phyloP scores from a whole-genome alignment of 1,140 invertebrate species.

The Lithobius niger region DNA sequence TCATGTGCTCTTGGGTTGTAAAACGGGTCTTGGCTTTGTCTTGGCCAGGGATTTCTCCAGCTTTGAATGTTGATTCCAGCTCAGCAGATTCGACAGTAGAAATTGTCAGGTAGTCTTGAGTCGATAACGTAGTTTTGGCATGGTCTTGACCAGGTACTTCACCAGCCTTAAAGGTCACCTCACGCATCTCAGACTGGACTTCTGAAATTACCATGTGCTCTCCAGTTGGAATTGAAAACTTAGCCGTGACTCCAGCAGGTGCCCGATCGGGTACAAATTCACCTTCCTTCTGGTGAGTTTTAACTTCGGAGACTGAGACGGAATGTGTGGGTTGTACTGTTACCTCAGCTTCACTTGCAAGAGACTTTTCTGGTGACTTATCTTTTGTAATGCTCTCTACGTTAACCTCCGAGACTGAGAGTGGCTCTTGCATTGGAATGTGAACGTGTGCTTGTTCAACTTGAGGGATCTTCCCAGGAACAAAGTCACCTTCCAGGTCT shows the following conservation, averaged over 20 bases:
- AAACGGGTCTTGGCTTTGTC: slow-evolving; percentile 3
- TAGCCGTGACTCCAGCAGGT: background rate
- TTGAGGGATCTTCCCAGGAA: slow-evolving; percentile 41
- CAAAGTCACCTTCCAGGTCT: background rate
- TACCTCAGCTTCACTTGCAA: slow-evolving; percentile 8
- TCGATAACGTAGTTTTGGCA: too few relatives aligned
- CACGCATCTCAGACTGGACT: slow-evolving; percentile 13
- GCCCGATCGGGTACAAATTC: slow-evolving; percentile 7
- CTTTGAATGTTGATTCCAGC: background rate
- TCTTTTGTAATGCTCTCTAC: background rate
- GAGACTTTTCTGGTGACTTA: slow-evolving; percentile 1
- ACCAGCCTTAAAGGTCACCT: slow-evolving; percentile 44
- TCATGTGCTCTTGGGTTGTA: slow-evolving; percentile 13
- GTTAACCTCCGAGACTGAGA: background rate
- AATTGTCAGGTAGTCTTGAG: too few relatives aligned
- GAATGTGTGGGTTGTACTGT: slow-evolving; percentile 9
- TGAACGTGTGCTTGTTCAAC: slow-evolving; percentile 68
- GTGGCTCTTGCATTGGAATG: slow-evolving; percentile 58
- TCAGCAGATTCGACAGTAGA: slow-evolving; percentile 3
- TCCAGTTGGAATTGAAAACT: background rate
- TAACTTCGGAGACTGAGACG: slow-evolving; percentile 10
- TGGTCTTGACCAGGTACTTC: slow-evolving; percentile 6
- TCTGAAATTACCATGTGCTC: slow-evolving; percentile 17
- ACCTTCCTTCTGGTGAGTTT: slow-evolving; percentile 15
- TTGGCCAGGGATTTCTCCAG: background rate